phyloP scores from a whole-genome alignment of 2,888 invertebrate genomes.

The Bugulina stolonifera region DNA sequence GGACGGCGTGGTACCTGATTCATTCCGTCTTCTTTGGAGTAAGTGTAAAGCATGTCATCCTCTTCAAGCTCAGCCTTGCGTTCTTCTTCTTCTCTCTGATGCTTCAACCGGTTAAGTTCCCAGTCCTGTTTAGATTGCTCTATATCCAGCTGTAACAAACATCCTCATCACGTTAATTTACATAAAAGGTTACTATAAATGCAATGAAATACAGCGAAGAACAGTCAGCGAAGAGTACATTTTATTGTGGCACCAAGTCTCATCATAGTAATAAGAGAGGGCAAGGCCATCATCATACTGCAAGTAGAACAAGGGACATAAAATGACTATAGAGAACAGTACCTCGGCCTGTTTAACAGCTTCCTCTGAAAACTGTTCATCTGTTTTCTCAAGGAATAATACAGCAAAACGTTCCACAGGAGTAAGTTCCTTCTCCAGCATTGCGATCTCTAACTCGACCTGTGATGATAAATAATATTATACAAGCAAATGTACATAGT shows the following conservation, averaged over 20 bases:
- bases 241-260: too few species aligned
- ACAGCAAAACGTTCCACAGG: slow-evolving; percentile 94
- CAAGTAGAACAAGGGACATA: too few species aligned
- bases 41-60: slow-evolving; percentile 65
- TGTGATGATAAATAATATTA: not conserved
- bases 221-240: too few species aligned
- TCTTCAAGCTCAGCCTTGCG: slow-evolving; percentile 52
- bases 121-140: slow-evolving; percentile 76
- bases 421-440: slow-evolving; percentile 64
- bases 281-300: too few species aligned
- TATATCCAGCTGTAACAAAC: slow-evolving; percentile 26
- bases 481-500: too few species aligned
- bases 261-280: too few species aligned
- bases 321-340: too few species aligned
- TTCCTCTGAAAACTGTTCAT: slow-evolving; percentile 71
- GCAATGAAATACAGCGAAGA: not conserved
- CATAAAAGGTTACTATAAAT: not conserved
- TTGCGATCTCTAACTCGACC: slow-evolving; percentile 28
- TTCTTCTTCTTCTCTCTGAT: slow-evolving; percentile 56
- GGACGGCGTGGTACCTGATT: slow-evolving; percentile 64
- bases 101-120: slow-evolving; percentile 69
- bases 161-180: too few species aligned
- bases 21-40: slow-evolving; percentile 69
- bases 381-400: slow-evolving; percentile 80
- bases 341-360: slow-evolving; percentile 81